A percentile compares a stretch with the other conserved stretches of the same genome.
Conservation (phyloP, 2,113 vertebrate genomes). For the Arothron firmamentum region DNA sequence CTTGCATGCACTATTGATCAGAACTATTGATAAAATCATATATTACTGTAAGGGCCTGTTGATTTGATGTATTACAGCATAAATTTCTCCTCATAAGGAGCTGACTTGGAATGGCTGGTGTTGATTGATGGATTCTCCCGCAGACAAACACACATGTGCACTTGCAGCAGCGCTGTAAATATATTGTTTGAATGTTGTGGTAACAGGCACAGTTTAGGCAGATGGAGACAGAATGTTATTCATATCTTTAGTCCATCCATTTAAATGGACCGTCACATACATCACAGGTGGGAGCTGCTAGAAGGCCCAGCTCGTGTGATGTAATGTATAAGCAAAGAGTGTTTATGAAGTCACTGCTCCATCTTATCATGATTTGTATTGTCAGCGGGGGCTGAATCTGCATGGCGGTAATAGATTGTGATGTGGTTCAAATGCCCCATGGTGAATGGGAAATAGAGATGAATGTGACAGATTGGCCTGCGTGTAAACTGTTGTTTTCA, state of each 20-base stretch:
- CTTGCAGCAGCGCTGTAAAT: conserved; percentile 26
- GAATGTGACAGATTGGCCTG: conserved; percentile 64
- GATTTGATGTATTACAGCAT: conserved; percentile 66
- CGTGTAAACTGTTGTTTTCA: conserved; percentile 52
- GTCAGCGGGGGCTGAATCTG: conserved; percentile 64
- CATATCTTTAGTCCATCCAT: conserved; percentile 52
- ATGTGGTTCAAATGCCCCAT: conserved; percentile 69
- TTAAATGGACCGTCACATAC: conserved; percentile 44
- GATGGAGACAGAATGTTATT: conserved; percentile 59
- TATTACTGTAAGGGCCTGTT: conserved; percentile 77
- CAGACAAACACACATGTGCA: conserved; percentile 49
- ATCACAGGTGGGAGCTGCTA: conserved; percentile 55
- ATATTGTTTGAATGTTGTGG: conserved; percentile 56
- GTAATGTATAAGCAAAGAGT: conserved; percentile 63
- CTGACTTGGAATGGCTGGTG: conserved; percentile 47
- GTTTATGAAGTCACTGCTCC: conserved; percentile 70
- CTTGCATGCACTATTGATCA: conserved; percentile 74
- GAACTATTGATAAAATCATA: conserved; percentile 78
- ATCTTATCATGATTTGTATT: conserved; percentile 74
- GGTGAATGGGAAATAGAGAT: conserved; percentile 69
- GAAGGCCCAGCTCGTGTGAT: conserved; percentile 52
- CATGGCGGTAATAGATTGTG: conserved; percentile 70
- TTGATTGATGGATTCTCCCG: conserved; percentile 62
- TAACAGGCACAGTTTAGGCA: conserved; percentile 55
- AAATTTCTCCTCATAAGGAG: conserved; percentile 64